phyloP scores from a whole-genome alignment of 2,113 vertebrate species.

The Pandion haliaetus region DNA sequence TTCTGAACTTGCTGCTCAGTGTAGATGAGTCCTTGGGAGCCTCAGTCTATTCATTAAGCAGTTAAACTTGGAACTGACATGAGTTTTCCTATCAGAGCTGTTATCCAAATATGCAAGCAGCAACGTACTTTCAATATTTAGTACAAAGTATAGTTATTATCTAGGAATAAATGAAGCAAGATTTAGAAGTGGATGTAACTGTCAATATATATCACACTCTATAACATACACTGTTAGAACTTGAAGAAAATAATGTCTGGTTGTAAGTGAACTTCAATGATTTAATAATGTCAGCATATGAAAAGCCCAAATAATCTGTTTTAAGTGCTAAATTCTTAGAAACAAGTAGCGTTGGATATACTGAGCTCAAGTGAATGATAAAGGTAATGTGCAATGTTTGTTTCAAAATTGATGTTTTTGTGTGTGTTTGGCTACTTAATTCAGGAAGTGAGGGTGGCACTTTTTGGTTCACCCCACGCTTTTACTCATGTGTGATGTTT shows the following conservation, averaged over 20 bases:
- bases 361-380: not conserved
- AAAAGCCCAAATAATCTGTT: not conserved
- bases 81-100: not conserved
- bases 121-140: not conserved
- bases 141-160: not conserved
- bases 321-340: not conserved
- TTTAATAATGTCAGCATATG: not conserved
- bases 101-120: not conserved
- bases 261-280: not conserved
- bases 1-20: rapidly evolving
- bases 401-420: not conserved
- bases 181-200: not conserved
- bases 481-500: not conserved
- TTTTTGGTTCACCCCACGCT: not conserved
- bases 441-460: not conserved
- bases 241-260: not conserved
- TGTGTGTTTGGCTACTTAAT: not conserved
- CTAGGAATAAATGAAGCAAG: not conserved
- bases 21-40: not conserved
- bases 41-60: not conserved
- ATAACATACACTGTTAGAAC: not conserved
- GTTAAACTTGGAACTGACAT: not conserved
- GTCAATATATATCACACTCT: not conserved
- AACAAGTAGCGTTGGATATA: not conserved
- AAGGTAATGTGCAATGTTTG: not conserved